Base-by-base conservation (phyloP, 2,797 vertebrate genomes). In the Tachyglossus aculeatus region DNA sequence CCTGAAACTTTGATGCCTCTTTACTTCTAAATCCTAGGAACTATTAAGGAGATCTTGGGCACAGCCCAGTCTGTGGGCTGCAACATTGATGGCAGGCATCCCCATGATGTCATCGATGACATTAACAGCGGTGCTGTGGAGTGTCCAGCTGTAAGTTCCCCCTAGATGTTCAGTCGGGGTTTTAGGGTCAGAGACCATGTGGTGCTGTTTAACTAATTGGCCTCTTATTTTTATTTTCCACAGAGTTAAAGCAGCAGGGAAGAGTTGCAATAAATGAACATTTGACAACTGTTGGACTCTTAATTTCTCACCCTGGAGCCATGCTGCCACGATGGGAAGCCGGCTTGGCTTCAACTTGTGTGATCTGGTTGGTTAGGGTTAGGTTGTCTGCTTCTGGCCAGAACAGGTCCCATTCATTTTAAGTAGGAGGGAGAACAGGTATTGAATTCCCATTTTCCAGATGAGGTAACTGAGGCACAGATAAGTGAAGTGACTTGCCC, bases 61-160 rank as follows among this genome's bases (percentile, higher is more conserved):
- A 98, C 97, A 0, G 95, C 97, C 27, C 97, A 99, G 88, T 99
- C 98, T 0, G 97, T 99, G 3, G 98, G 98, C 22, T 99, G 97
- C 91, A 98, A 95, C 67, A 91, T 99, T 0, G 97, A 99, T 41
- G 96, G 96, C 9, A 93, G 95, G 4, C 95, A 89, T 64, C 96
- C 98, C 2, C 97, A 99, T 0, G 97, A 98, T 39, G 91, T 98
- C 90, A 99, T 99, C 0, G 96, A 99, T 5, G 97, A 99, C 85
- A 98, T 99, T 83, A 96, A 97, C 80, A 95, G 91, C 0, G 97
- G 97, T 29, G 94, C 91, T 3, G 53, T 97, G 0, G 97, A 99
- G 72, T 97, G 96, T 73, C 96, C 97, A 0, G 79, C 96, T 7
- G 98, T 99, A 53, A 96, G 95, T 96, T 39, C 47, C 22, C 10